A percentile compares a stretch with the other conserved stretches of the same genome.
These are phyloP conservation scores for Plebejus melissa DNA, from an alignment of 2,888 invertebrate genomes.

Conservation along the genomic window DNA sequence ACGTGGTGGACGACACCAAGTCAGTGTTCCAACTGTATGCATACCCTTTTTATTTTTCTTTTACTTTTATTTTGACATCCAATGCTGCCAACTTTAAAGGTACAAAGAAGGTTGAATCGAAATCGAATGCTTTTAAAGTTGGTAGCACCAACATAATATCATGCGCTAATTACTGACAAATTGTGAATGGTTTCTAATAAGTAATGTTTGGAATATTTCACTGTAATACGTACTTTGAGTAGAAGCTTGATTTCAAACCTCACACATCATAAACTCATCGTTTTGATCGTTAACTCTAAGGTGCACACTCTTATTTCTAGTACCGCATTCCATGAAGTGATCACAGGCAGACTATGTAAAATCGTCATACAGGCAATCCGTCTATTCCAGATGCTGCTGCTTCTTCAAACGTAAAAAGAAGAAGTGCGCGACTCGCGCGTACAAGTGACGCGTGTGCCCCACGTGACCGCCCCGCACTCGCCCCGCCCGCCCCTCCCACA, in stretches of 20 bases:
- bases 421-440: conserved; percentile 91
- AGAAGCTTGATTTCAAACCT: not conserved
- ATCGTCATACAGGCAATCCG: conserved; percentile 77
- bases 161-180: not conserved
- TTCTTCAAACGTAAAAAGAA: conserved; percentile 99
- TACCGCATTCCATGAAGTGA: conserved; percentile 40
- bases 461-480: conserved; percentile 47
- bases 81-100: not conserved
- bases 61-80: conserved; percentile 37
- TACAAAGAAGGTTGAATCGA: not conserved
- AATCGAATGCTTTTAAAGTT: not conserved
- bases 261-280: not conserved
- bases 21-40: conserved; percentile 82
- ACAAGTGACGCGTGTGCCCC: conserved; percentile 88
- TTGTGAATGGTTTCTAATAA: not conserved
- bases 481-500: conserved; percentile 37
- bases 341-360: conserved; percentile 72
- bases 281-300: not conserved
- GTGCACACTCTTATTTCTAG: not conserved
- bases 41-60: conserved; percentile 55
- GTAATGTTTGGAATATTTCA: not conserved
- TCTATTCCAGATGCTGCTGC: conserved; percentile 95
- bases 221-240: not conserved
- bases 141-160: not conserved
- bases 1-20: conserved; percentile 98